Base-by-base conservation (phyloP, 2,113 vertebrate genomes). In the Melanerpes formicivorus region DNA sequence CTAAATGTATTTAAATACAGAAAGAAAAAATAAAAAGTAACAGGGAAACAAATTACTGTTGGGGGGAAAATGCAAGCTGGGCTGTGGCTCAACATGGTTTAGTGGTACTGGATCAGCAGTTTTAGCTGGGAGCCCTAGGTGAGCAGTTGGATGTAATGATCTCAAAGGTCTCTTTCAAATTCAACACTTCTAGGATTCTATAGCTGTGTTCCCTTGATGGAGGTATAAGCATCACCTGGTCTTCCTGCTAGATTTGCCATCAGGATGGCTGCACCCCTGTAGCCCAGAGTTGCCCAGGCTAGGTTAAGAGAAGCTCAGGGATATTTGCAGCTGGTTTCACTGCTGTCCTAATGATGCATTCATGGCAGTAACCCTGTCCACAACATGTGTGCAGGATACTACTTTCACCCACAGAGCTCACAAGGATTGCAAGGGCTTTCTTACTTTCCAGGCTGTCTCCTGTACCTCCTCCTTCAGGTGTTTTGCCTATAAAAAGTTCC, bases 201-300 rank as follows among this genome's bases (percentile, higher is more conserved):
- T 19, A 26, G 58, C 48, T 44, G 69, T 2, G 0, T 6, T 18
- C 11, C 4, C 17, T 14, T 37, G 25, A 1, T 6, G 27, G 48
- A 19, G 3, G 1, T 52, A 26, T 2, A 9, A 9, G 50, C 50
- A 2, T n/a, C 25, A 29, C 64, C 65, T 32, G 55, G 40, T 56
- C 48, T 21, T n/a, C 18, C 22, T 3, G 7, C 29, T 22, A 4
- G 6, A 6, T 34, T 18, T 52, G 26, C 18, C 21, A 14, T 10
- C 12, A 18, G 29, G 11, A 21, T 14, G 22, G 72, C 25, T 50
- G 48, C 22, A 50, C 48, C 19, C 48, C 19, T 23, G 50, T 52
- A 13, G 25, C 50, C 22, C 50, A 52, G 50, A 52, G 22, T 12
- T 44, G 34, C 34, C 40, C 56, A 7, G 58, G 4, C 22, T 14